Conservation (phyloP, 2,113 vertebrate genomes). For the Callorhinus ursinus region DNA sequence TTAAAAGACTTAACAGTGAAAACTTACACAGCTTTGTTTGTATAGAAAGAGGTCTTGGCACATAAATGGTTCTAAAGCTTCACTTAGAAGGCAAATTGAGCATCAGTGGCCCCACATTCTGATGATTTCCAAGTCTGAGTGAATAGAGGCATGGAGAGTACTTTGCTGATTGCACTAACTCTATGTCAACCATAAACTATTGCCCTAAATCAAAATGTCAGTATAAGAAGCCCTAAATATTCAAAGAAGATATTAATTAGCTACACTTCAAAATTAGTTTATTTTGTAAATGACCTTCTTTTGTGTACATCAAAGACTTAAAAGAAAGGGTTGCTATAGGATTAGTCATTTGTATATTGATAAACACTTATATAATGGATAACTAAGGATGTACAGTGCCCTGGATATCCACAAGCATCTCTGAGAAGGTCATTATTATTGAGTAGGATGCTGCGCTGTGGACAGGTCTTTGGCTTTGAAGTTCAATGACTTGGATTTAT, state of each 20-base stretch:
- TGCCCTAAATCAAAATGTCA: not conserved
- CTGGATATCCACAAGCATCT: not conserved
- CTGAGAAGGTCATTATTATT: not conserved
- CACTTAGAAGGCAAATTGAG: not conserved
- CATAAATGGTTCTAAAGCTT: not conserved
- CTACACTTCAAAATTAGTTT: not conserved
- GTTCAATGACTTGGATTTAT: not conserved
- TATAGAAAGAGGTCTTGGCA: not conserved
- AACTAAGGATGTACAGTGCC: not conserved
- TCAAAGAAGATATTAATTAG: not conserved
- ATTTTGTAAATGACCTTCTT: not conserved
- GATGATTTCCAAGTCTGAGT: not conserved
- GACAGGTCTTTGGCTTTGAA: not conserved
- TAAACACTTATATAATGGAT: not conserved
- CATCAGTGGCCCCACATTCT: not conserved
- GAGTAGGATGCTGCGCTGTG: not conserved
- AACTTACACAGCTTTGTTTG: not conserved
- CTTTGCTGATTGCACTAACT: not conserved
- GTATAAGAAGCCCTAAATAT: not conserved
- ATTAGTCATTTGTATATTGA: not conserved
- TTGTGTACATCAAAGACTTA: not conserved
- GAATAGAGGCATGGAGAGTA: fast-evolving
- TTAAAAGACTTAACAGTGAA: not conserved
- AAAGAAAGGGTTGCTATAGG: not conserved
- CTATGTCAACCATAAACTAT: not conserved